Conservation (phyloP, 2,797 vertebrate species). For the Spinibarbus caldwelli region DNA sequence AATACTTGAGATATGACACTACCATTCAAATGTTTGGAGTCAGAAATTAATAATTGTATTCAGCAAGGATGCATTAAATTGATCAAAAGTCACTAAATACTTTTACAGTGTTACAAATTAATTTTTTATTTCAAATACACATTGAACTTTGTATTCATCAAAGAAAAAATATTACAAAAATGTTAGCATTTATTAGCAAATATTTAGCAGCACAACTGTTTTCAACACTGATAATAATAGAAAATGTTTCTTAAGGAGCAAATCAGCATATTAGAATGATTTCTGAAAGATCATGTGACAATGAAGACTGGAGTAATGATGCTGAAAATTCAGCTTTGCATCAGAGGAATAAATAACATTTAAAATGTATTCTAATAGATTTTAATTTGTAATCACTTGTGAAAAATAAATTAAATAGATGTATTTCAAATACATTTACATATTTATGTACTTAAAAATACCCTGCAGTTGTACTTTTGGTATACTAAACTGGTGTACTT, state of each 20-base stretch:
- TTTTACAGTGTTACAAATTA: not conserved
- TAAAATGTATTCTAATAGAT: not conserved
- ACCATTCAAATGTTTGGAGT: not conserved
- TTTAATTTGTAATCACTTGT: not conserved
- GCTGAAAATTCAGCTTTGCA: not conserved
- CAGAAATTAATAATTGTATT: not conserved
- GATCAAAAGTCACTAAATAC: not conserved
- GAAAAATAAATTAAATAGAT: too few relatives aligned
- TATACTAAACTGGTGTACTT: too few relatives aligned
- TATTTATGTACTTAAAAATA: too few relatives aligned
- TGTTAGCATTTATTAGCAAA: not conserved
- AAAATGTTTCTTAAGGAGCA: not conserved
- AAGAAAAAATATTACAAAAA: not conserved
- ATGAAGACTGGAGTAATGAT: not conserved
- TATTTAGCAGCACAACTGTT: not conserved
- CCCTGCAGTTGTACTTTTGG: too few relatives aligned
- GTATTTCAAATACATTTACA: too few relatives aligned
- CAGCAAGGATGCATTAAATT: not conserved
- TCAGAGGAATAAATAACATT: not conserved
- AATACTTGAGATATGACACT: not conserved
- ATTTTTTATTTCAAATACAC: not conserved
- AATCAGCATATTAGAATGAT: not conserved
- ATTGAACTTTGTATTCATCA: not conserved
- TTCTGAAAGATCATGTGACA: constrained; percentile 3
- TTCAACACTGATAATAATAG: not conserved